These are phyloP conservation scores for Lepidonotus clava DNA, from an alignment of 2,888 invertebrate species.

Conservation along the genomic window DNA sequence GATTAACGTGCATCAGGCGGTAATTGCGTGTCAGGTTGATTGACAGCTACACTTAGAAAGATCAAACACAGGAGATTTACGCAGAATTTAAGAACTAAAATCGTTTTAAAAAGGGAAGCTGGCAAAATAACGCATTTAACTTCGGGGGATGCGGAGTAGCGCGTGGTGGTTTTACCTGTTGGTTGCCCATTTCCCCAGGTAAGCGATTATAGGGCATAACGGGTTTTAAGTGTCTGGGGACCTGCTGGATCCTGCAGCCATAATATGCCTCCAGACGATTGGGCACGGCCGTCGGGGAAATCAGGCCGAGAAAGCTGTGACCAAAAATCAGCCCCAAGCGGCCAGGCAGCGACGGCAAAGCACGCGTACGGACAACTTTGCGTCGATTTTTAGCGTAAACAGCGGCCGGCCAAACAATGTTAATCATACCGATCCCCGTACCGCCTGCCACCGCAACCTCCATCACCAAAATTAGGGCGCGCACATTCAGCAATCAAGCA, in stretches of 20 bases:
- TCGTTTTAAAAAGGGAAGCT: background rate
- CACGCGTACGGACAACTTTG: background rate
- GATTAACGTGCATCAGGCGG: background rate
- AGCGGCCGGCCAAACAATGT: background rate
- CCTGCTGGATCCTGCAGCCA: background rate
- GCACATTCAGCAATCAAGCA: no score
- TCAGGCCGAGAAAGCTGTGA: background rate
- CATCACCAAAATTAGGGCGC: no score
- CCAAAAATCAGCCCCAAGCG: background rate
- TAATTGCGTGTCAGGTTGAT: background rate
- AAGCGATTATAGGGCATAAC: background rate
- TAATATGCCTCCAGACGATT: conserved; percentile 36
- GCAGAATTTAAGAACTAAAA: background rate
- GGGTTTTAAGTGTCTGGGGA: background rate
- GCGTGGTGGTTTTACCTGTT: background rate
- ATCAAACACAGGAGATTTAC: background rate
- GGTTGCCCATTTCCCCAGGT: background rate
- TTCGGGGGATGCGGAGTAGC: no score
- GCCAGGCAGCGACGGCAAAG: background rate
- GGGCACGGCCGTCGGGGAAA: background rate
- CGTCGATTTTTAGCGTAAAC: background rate
- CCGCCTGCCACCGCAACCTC: background rate
- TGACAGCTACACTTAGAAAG: background rate
- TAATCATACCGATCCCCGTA: background rate
- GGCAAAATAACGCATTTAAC: background rate